Base-by-base conservation (phyloP, 2,888 invertebrate species). In the Cataglyphis livida region DNA sequence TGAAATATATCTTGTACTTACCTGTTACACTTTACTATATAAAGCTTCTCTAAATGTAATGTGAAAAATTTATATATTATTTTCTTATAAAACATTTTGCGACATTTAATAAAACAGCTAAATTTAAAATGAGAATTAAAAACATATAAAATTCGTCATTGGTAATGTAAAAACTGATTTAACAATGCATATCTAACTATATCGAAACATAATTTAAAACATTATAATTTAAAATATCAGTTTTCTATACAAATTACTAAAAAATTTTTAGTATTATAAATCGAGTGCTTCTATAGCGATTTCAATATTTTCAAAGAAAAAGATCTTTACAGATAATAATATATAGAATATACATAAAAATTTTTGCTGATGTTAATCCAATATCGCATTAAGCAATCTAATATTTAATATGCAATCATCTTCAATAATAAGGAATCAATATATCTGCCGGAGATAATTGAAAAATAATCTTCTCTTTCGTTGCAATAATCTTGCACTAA, bases 1-100 rank as follows among this genome's bases (percentile, higher is more conserved):
- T 15, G 2, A 25, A 66, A 76, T 66, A 15, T 32, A 65, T 41
- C 21, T 32, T 57, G 6, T 57, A 78, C 76, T 57, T 78, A 78
- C 76, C 76, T 66, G 3, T 15, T 41, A 41, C n/a, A 15, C 10
- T 66, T 66, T 25, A 3, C 18, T 10, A n/a, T 15, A 4, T 59
- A 21, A 21, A 44, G 21, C 32, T 74, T 74, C 28, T 10, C 32
- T 15, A 54, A 0, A 51, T 25, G 9, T 54, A 12, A 25, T 35
- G 1, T 15, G 2, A 57, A 38, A 3, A 54, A 0, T 76, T 28
- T 0, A 38, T 76, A n/a, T n/a, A 38, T 35, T 28, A 28, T n/a
- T 28, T 65, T 65, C 12, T 28, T 12, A 51, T 9, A 15, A 51
- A 75, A 48, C 9, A 59, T 61, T 51, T 48, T 62, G 21, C 32